Conservation (phyloP, 2,113 vertebrate species). For the Eleginops maclovinus region DNA sequence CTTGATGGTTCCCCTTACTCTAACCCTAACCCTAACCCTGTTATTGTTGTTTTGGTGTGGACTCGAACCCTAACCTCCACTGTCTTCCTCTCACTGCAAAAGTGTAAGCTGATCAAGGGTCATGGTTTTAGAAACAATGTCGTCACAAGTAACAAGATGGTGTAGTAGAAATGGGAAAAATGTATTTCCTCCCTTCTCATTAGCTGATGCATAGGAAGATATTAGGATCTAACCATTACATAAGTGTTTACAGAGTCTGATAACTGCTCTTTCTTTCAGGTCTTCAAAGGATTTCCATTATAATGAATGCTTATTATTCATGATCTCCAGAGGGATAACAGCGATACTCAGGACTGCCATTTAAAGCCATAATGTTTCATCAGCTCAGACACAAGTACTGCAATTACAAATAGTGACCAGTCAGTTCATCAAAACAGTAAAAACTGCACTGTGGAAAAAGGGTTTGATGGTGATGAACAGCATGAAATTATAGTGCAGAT, state of each 20-base stretch:
- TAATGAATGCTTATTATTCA: slow-evolving; percentile 48
- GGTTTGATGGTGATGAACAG: not conserved
- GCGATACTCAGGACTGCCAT: slow-evolving; percentile 10
- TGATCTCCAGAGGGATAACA: slow-evolving; percentile 21
- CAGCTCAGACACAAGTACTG: not conserved
- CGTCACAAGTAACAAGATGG: not conserved
- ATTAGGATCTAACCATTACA: slow-evolving; percentile 12
- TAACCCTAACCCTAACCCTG: too few relatives aligned
- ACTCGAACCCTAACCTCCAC: too few relatives aligned
- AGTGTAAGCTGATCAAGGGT: not conserved
- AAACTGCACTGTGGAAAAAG: not conserved
- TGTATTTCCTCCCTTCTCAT: not conserved
- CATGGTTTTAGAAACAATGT: too few relatives aligned
- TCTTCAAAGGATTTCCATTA: slow-evolving; percentile 35
- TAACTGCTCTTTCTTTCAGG: slow-evolving; percentile 30
- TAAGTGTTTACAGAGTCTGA: slow-evolving; percentile 30
- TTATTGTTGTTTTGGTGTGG: too few relatives aligned
- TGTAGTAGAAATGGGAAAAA: not conserved
- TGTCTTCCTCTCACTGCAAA: too few relatives aligned
- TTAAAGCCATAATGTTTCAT: slow-evolving; percentile 18
- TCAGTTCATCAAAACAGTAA: not conserved
- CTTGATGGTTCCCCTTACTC: too few relatives aligned
- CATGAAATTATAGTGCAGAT: not conserved
- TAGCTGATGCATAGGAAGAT: slow-evolving; percentile 8
- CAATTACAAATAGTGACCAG: slow-evolving; percentile 4